A percentile compares a stretch with the other conserved stretches of the same genome.
These are phyloP conservation scores for Atta cephalotes DNA, from an alignment of 1,140 invertebrate genomes.

Conservation along the genomic window DNA sequence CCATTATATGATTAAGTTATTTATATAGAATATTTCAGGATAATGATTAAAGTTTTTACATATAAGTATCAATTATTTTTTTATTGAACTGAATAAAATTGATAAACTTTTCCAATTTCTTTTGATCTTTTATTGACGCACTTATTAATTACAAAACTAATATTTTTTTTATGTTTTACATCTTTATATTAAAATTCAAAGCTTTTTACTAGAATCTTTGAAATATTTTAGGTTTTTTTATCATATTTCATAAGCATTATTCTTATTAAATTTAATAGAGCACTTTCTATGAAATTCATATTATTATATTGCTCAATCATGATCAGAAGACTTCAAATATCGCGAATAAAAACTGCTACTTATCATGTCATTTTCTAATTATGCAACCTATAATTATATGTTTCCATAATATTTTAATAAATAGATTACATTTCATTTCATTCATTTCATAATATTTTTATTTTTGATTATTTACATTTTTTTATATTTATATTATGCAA, in stretches of 20 bases:
- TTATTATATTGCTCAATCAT: neutral
- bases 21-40: neutral
- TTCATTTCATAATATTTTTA: neutral
- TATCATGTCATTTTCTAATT: conserved; percentile 10
- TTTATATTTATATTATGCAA: neutral
- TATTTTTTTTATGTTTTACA: neutral
- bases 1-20: neutral
- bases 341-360: neutral
- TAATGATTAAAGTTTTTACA: conserved; percentile 1
- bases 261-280: neutral
- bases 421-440: conserved; percentile 8
- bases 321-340: neutral
- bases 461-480: conserved; percentile 7
- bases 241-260: neutral
- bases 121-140: neutral
- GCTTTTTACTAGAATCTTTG: neutral
- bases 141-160: conserved; percentile 15
- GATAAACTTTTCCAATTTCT: neutral
- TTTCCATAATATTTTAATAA: conserved; percentile 20
- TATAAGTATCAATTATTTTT: neutral
- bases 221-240: neutral
- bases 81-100: neutral
- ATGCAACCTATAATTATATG: conserved; percentile 11
- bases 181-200: conserved; percentile 3
- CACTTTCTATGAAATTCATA: conserved; percentile 6